Evolutionary conservation across 64 coral and sea anemone species (phyloP).

Genomic region (Catalaphyllia jardinei): DNA sequence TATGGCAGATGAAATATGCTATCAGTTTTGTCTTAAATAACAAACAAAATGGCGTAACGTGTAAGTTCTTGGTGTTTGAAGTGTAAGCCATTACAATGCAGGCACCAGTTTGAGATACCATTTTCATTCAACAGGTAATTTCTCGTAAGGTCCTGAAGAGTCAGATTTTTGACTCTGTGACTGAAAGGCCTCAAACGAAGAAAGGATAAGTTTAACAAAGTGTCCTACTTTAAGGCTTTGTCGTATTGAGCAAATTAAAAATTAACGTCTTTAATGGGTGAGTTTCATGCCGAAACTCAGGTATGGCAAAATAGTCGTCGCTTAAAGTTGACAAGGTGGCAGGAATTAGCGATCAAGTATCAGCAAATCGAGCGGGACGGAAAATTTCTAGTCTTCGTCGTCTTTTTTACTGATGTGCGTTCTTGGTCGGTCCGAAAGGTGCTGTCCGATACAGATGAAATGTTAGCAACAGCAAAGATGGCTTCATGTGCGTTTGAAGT

Average conservation of each 20-base stretch:
- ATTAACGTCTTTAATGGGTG: background rate
- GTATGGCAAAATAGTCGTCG: background rate
- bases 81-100: slow-evolving; percentile 6
- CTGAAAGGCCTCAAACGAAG: background rate
- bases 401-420: too few species aligned
- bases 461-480: too few species aligned
- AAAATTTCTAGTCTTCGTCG: background rate
- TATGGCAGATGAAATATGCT: too few species aligned
- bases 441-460: too few species aligned
- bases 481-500: background rate
- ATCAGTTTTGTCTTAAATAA: background rate
- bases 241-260: background rate
- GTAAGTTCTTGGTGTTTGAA: slow-evolving; percentile 10
- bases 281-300: background rate
- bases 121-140: slow-evolving; percentile 9
- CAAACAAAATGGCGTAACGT: slow-evolving; percentile 4
- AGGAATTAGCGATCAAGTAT: background rate
- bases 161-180: background rate
- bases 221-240: background rate
- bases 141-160: slow-evolving; percentile 19
- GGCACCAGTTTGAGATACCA: slow-evolving; percentile 19
- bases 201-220: background rate
- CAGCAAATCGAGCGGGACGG: background rate
- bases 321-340: background rate
- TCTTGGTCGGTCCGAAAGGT: too few species aligned